phyloP scores from a whole-genome alignment of 2,113 vertebrate genomes.

The Mesocricetus auratus region DNA sequence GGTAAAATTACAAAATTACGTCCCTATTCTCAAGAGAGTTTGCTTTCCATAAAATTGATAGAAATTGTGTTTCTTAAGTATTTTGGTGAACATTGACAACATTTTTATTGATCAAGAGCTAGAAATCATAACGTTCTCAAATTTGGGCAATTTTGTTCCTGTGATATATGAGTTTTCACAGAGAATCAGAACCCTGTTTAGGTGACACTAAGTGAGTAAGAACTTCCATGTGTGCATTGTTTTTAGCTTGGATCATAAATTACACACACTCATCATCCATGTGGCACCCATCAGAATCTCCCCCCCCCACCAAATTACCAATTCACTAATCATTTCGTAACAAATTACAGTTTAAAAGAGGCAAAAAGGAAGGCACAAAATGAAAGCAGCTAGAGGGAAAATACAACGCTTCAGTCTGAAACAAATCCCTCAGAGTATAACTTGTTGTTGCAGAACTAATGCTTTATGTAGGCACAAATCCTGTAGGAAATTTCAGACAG shows the following conservation, averaged over 20 bases:
- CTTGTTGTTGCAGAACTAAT: constrained; percentile 37
- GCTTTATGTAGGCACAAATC: constrained; percentile 58
- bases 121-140: not conserved
- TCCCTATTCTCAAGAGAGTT: not conserved
- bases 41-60: not conserved
- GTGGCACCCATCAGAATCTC: not conserved
- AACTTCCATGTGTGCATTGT: not conserved
- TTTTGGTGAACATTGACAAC: not conserved
- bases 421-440: not conserved
- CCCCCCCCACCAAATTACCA: not conserved
- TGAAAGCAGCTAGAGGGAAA: not conserved
- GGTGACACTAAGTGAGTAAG: constrained; percentile 7
- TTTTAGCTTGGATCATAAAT: constrained; percentile 33
- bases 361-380: not conserved
- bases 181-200: not conserved
- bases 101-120: constrained; percentile 33
- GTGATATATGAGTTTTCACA: not conserved
- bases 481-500: constrained; percentile 52
- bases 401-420: not conserved
- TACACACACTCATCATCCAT: constrained; percentile 39
- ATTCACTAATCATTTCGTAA: constrained; percentile 22
- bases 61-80: not conserved
- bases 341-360: not conserved
- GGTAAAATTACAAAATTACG: not conserved
- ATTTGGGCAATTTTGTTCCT: not conserved